phyloP scores from a whole-genome alignment of 92 coral and sea anemone species.

The Galaxea fascicularis region DNA sequence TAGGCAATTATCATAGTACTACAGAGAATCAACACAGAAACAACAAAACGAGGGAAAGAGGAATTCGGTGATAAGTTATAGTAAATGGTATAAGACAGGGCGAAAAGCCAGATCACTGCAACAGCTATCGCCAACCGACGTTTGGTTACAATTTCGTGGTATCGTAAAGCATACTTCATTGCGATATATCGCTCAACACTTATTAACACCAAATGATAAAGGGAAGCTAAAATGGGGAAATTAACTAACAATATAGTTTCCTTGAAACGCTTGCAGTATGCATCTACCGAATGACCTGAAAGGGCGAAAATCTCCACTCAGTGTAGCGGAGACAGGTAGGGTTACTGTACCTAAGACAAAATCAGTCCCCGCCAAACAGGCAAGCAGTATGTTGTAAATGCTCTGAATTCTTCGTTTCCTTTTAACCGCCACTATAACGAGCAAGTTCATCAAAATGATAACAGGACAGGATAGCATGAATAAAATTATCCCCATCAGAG shows the following conservation, averaged over 20 bases:
- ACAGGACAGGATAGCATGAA: background rate
- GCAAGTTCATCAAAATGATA: conserved; percentile 2
- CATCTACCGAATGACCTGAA: background rate
- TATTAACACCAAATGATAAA: background rate
- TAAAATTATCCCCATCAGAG: background rate
- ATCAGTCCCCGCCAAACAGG: conserved; percentile 18
- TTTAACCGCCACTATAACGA: conserved; percentile 12
- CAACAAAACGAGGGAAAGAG: background rate
- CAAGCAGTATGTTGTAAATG: background rate
- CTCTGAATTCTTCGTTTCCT: background rate
- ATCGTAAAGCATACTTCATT: background rate
- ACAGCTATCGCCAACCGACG: background rate
- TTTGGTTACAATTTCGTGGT: background rate
- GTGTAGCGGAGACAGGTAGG: background rate
- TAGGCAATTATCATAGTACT: background rate
- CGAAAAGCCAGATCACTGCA: background rate
- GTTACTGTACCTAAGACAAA: background rate
- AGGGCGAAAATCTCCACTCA: background rate
- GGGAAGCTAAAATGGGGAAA: background rate
- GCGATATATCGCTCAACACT: conserved; percentile 16
- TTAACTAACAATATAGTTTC: no score
- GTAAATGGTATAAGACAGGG: background rate
- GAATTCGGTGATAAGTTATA: background rate
- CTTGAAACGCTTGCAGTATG: background rate
- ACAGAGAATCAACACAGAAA: background rate